Evolutionary conservation across 2,888 invertebrate genomes (phyloP).

Genomic region (Hybos culiciformis): DNA sequence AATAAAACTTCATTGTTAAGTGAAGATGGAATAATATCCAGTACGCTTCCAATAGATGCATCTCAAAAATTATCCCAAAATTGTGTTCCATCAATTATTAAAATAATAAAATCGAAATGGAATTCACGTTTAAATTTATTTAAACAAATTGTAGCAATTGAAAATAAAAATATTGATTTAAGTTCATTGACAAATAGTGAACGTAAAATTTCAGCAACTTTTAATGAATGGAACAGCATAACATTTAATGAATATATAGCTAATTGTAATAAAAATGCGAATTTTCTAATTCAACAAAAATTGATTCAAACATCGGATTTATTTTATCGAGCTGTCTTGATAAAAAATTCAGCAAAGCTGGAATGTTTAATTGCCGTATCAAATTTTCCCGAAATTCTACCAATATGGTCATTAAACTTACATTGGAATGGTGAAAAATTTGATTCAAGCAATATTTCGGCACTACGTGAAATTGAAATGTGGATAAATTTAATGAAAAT

Average conservation of each 20-base stretch:
- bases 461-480: conserved; percentile 44
- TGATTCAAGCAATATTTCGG: conserved; percentile 51
- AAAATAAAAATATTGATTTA: conserved; percentile 31
- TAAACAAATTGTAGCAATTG: conserved; percentile 53
- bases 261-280: too few species aligned
- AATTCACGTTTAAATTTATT: conserved; percentile 61
- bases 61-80: conserved; percentile 30
- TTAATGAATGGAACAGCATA: conserved; percentile 56
- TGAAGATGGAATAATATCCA: too few species aligned
- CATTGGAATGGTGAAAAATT: conserved; percentile 55
- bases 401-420: conserved; percentile 62
- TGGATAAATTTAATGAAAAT: neutral
- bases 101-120: conserved; percentile 57
- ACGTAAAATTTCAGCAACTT: conserved; percentile 42
- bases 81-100: conserved; percentile 62
- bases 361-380: conserved; percentile 64
- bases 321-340: conserved; percentile 63
- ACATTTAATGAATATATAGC: conserved; percentile 45
- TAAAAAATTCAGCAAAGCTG: conserved; percentile 68
- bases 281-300: conserved; percentile 44
- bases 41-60: too few species aligned
- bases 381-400: conserved; percentile 66
- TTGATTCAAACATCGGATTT: conserved; percentile 49
- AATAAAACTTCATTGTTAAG: conserved; percentile 25
- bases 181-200: conserved; percentile 38